These are phyloP conservation scores for Chionoecetes opilio DNA, from an alignment of 1,140 invertebrate species.

Conservation along the genomic window DNA sequence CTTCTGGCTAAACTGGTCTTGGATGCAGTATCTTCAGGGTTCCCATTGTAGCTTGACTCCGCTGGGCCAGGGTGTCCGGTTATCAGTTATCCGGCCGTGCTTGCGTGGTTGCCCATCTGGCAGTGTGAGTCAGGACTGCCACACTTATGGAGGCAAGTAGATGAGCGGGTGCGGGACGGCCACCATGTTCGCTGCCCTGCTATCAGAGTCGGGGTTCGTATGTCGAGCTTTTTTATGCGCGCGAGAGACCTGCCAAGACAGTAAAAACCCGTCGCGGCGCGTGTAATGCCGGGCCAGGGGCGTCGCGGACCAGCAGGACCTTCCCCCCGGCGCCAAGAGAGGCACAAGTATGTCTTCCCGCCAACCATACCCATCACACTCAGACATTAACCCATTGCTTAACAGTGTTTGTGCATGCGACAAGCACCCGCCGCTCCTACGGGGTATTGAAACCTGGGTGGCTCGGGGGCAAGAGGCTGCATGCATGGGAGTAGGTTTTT, in stretches of 20 bases:
- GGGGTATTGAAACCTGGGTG: too few species aligned
- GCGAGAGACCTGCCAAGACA: conserved; percentile 14
- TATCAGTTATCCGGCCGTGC: background rate
- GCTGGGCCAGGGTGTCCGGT: background rate
- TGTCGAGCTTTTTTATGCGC: background rate
- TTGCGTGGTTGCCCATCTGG: background rate
- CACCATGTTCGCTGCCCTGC: background rate
- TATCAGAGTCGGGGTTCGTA: background rate
- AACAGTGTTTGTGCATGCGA: background rate
- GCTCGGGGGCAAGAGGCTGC: too few species aligned
- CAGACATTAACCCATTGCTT: too few species aligned
- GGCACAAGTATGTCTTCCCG: too few species aligned
- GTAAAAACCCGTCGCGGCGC: conserved; percentile 1
- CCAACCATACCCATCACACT: too few species aligned
- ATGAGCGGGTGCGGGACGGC: background rate
- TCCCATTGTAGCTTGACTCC: too few species aligned
- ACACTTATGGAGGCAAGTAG: background rate
- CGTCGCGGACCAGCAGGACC: background rate
- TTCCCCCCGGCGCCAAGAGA: background rate
- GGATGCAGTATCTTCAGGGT: too few species aligned
- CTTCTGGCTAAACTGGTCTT: too few species aligned
- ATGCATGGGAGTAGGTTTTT: too few species aligned
- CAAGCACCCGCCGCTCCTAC: background rate
- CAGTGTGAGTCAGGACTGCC: background rate
- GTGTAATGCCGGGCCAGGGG: conserved; percentile 11